A percentile compares a stretch with the other conserved stretches of the same genome.
Conservation (phyloP, 64 coral and sea anemone species). For the Montipora sp. region DNA sequence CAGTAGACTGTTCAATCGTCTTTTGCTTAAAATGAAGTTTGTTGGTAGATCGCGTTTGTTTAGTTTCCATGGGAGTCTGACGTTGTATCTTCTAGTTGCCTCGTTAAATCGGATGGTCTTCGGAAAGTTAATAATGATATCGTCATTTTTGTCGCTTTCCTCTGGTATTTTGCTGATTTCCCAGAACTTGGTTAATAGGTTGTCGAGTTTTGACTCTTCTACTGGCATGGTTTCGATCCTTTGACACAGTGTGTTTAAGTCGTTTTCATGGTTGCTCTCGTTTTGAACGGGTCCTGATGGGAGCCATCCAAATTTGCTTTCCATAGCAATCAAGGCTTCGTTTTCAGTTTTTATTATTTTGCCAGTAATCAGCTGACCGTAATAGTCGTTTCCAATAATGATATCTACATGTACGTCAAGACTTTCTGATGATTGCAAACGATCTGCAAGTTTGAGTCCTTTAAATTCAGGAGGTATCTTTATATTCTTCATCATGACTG, state of each 20-base stretch:
- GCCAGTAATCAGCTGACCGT: no score
- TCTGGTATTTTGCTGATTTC: slow-evolving; percentile 60
- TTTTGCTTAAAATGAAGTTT: slow-evolving; percentile 31
- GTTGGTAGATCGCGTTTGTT: slow-evolving; percentile 46
- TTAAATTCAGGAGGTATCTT: no score
- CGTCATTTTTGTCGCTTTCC: slow-evolving; percentile 21
- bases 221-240: slow-evolving; percentile 32
- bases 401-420: no score
- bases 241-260: slow-evolving; percentile 29
- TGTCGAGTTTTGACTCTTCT: slow-evolving; percentile 34
- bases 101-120: slow-evolving; percentile 44
- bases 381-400: no score
- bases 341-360: slow-evolving; percentile 51
- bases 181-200: slow-evolving; percentile 53
- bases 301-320: slow-evolving; percentile 66
- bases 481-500: no score
- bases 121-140: slow-evolving; percentile 26
- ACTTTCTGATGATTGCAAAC: no score
- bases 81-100: slow-evolving; percentile 54
- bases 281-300: slow-evolving; percentile 41
- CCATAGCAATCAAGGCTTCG: slow-evolving; percentile 54
- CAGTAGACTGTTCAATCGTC: slow-evolving; percentile 45
- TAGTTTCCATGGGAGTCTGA: slow-evolving; percentile 54
- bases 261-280: not conserved
- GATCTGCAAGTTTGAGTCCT: no score